Evolutionary conservation across 1,140 invertebrate species (phyloP), one percentile per base, ranked within the genome.

Genomic region (Schmidtea mediterranea): DNA sequence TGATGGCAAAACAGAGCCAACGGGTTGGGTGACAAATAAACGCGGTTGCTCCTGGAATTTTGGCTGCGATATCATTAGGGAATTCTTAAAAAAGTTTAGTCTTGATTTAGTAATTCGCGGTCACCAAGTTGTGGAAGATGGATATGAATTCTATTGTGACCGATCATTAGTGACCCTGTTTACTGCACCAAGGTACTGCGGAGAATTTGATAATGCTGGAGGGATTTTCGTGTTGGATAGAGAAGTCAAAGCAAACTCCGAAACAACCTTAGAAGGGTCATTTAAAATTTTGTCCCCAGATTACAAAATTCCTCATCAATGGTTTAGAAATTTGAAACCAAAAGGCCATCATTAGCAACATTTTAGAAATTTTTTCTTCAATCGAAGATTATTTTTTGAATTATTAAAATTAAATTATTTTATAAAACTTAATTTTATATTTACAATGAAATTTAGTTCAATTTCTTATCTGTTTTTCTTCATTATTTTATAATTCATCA

Each of bases 71-170:
- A 58, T 71, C 47, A 65, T 71, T 10, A 76, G 55, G 55, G 54
- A 89, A 69, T 92, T 92, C 71, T 68, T 94, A 55, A 80, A 82
- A 61, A 80, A 83, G 65, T 83, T 90, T 67, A 76, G 81, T 60
- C 79, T 90, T 65, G 84, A 90, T 71, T 72, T 94, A 52, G 90
- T 95, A 59, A 90, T 84, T 64, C 74, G 87, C 58, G 86, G 84
- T 37, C 87, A 95, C 73, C 86, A 92, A 72, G 78, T 80, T 45
- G 62, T 63, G 43, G 62, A 65, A 53, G 62, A 65, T 61, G 62
- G 62, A 21, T 62, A 63, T 54, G 58, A 62, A 50, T 65, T 65
- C 50, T 62, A 62, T 51, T 59, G 62, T 49, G 62, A 62, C 47
- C 54, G 62, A 5, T 18, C 15, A 19, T 18, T 45, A 21, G 57